A percentile compares a stretch with the other conserved stretches of the same genome.
Evolutionary conservation across 1,140 invertebrate species (phyloP).

Genomic region (Charaxes varanes): DNA sequence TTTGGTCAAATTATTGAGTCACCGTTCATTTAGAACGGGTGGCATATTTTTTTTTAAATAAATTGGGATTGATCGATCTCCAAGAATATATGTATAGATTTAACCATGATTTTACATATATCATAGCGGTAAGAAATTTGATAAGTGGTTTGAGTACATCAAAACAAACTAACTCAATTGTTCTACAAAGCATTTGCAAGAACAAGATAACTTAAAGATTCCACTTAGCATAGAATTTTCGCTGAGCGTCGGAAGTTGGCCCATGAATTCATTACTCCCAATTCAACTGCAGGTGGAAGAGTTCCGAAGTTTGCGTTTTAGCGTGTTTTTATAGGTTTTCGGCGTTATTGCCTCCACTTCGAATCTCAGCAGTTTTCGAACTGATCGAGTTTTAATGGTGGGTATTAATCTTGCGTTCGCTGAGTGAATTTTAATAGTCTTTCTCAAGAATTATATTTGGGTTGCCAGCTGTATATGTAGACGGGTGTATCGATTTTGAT

Average conservation of each 20-base stretch:
- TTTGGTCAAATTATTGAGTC: too few relatives aligned
- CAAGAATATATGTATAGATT: too few relatives aligned
- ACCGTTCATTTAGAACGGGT: too few relatives aligned
- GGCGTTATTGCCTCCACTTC: slow-evolving; percentile 18
- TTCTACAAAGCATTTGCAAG: too few relatives aligned
- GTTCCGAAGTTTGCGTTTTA: slow-evolving; percentile 18
- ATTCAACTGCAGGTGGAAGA: slow-evolving; percentile 31
- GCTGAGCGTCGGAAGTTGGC: slow-evolving; percentile 16
- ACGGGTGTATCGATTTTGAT: background rate
- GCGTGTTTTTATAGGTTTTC: slow-evolving; percentile 21
- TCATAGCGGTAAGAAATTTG: too few relatives aligned
- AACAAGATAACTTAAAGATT: too few relatives aligned
- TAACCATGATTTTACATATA: too few relatives aligned
- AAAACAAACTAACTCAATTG: too few relatives aligned
- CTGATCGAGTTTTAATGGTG: slow-evolving; percentile 26
- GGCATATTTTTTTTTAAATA: too few relatives aligned
- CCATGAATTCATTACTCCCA: slow-evolving; percentile 33
- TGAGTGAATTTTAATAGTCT: slow-evolving; percentile 18
- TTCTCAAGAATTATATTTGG: slow-evolving; percentile 2
- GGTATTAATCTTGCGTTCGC: slow-evolving; percentile 11
- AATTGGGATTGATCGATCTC: too few relatives aligned
- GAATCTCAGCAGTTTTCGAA: slow-evolving; percentile 19
- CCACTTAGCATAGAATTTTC: background rate
- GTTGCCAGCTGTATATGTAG: background rate
- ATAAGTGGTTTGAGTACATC: too few relatives aligned